Evolutionary conservation across 2,888 invertebrate species (phyloP).

Genomic region (Ectemnius cavifrons): DNA sequence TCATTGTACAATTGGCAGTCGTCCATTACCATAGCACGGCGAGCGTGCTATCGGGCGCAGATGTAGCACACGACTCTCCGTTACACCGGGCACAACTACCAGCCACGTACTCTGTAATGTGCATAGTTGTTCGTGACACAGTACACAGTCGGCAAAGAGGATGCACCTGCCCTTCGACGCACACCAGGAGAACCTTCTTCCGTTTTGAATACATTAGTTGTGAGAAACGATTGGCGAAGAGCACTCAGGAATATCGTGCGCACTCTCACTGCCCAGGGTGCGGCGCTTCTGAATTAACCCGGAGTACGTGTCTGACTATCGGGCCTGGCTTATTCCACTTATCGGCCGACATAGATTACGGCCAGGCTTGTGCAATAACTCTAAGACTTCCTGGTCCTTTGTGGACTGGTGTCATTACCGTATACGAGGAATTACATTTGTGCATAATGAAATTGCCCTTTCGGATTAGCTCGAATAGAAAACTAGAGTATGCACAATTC

Average conservation of each 20-base stretch:
- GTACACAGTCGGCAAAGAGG: slow-evolving; percentile 39
- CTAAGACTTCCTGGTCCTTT: no score
- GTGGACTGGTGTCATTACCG: no score
- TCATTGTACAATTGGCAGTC: background rate
- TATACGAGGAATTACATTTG: no score
- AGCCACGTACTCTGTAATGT: slow-evolving; percentile 34
- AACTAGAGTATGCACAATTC: no score
- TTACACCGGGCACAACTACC: slow-evolving; percentile 19
- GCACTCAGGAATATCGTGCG: slow-evolving; percentile 11
- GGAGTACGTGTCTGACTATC: slow-evolving; percentile 24
- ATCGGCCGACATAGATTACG: slow-evolving; percentile 47
- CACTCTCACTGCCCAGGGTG: slow-evolving; percentile 15
- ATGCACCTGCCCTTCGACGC: slow-evolving; percentile 64
- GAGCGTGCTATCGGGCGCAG: background rate
- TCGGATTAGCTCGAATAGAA: no score
- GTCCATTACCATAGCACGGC: background rate
- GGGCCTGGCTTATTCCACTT: slow-evolving; percentile 29
- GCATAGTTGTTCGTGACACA: slow-evolving; percentile 32
- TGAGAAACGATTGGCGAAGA: slow-evolving; percentile 38
- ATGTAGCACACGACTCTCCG: slow-evolving; percentile 4
- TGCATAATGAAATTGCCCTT: no score
- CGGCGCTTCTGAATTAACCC: slow-evolving; percentile 54
- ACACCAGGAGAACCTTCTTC: slow-evolving; percentile 52
- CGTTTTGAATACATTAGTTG: slow-evolving; percentile 59
- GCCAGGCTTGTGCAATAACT: no score